Evolutionary conservation across 2,888 invertebrate genomes (phyloP).

Genomic region (Ophion slaviceki): DNA sequence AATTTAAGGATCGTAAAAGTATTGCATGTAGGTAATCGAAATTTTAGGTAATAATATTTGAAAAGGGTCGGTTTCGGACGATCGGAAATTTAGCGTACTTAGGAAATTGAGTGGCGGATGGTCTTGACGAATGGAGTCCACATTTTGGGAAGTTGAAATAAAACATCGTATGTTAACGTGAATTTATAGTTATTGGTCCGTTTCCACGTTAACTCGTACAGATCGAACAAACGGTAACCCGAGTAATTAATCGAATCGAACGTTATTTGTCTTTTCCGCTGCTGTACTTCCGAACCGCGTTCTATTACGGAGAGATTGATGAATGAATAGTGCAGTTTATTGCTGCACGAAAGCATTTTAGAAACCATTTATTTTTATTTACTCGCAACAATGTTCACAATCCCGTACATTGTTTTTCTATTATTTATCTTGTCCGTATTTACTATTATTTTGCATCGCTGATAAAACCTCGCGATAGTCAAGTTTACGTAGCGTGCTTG

Average conservation of each 20-base stretch:
- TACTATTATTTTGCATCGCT: background rate
- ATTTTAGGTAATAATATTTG: background rate
- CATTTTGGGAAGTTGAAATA: background rate
- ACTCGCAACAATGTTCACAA: background rate
- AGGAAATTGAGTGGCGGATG: background rate
- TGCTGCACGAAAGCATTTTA: background rate
- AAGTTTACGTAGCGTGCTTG: background rate
- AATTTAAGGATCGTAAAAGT: too few relatives aligned
- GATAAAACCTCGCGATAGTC: background rate
- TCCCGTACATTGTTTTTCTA: background rate
- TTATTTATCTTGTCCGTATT: background rate
- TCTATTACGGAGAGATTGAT: background rate
- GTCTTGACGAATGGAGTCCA: background rate
- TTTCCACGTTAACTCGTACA: constrained; percentile 18
- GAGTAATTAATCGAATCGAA: background rate
- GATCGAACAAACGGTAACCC: background rate
- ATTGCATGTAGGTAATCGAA: too few relatives aligned
- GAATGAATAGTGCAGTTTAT: background rate
- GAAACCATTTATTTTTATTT: background rate
- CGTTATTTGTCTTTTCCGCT: background rate
- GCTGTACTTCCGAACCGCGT: background rate
- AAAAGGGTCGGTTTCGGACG: background rate
- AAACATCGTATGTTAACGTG: constrained; percentile 65
- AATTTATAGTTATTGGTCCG: constrained; percentile 59
- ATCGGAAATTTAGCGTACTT: background rate